Conservation (phyloP, 2,888 invertebrate species). For the Tinea trinotella region DNA sequence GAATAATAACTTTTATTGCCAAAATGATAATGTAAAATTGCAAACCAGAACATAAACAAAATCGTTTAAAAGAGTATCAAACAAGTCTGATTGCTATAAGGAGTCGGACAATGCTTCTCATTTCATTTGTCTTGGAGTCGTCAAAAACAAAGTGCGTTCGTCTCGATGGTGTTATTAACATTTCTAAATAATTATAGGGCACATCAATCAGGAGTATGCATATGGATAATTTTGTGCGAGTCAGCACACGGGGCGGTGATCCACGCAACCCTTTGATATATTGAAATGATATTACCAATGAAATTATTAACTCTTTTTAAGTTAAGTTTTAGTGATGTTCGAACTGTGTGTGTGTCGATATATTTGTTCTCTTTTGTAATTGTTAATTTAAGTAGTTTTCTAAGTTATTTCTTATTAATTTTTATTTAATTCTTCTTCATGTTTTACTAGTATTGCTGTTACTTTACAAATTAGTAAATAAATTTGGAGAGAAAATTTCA, state of each 20-base stretch:
- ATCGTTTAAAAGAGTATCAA: slow-evolving; percentile 59
- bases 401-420: neutral
- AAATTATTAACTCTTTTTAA: slow-evolving; percentile 49
- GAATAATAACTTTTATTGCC: too few species aligned
- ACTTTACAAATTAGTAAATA: too few species aligned
- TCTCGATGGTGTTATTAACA: slow-evolving; percentile 70
- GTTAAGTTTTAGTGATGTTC: slow-evolving; percentile 5
- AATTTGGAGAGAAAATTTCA: too few species aligned
- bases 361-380: neutral
- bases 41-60: slow-evolving; percentile 47
- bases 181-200: slow-evolving; percentile 72
- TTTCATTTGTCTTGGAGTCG: slow-evolving; percentile 70
- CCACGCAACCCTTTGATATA: slow-evolving; percentile 28
- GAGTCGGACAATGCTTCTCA: slow-evolving; percentile 68
- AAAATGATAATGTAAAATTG: too few species aligned
- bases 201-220: slow-evolving; percentile 71
- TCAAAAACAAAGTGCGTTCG: slow-evolving; percentile 68
- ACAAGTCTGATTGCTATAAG: slow-evolving; percentile 57
- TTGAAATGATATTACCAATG: slow-evolving; percentile 24
- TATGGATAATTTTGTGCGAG: slow-evolving; percentile 69
- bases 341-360: too few species aligned
- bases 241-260: slow-evolving; percentile 59
- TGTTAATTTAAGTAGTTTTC: slow-evolving; percentile 25
- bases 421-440: neutral
- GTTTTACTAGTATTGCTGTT: too few species aligned